A percentile compares a stretch with the other conserved stretches of the same genome.
phyloP scores from a whole-genome alignment of 2,113 vertebrate genomes.

The Eurystomus gularis region DNA sequence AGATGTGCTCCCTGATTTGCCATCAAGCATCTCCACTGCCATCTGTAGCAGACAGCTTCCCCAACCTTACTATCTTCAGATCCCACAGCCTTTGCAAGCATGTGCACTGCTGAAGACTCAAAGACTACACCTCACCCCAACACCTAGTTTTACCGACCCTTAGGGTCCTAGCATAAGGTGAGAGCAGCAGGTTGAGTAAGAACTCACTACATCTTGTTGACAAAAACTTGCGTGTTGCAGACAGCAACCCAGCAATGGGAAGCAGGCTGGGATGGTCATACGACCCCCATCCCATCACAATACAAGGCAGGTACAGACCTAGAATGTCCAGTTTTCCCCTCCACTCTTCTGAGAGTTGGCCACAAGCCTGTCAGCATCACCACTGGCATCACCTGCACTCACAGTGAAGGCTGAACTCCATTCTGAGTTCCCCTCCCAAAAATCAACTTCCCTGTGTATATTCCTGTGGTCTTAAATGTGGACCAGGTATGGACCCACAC shows the following conservation, averaged over 20 bases:
- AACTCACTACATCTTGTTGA: neutral
- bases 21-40: neutral
- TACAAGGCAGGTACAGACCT: neutral
- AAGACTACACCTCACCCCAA: neutral
- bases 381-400: rapidly evolving
- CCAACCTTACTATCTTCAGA: neutral
- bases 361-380: neutral
- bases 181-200: neutral
- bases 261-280: neutral
- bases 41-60: neutral
- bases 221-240: neutral
- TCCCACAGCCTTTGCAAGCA: neutral
- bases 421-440: neutral
- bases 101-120: rapidly evolving
- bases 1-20: neutral
- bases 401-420: neutral
- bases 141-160: neutral
- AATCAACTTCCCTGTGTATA: neutral
- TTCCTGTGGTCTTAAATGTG: rapidly evolving
- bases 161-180: rapidly evolving
- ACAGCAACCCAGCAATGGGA: neutral
- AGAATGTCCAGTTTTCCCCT: neutral
- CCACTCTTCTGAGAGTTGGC: neutral
- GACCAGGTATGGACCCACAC: rapidly evolving
- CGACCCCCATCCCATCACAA: no score